Base-by-base conservation (phyloP, 53 echinoderm and acorn worm species). In the Luidia sarsii region DNA sequence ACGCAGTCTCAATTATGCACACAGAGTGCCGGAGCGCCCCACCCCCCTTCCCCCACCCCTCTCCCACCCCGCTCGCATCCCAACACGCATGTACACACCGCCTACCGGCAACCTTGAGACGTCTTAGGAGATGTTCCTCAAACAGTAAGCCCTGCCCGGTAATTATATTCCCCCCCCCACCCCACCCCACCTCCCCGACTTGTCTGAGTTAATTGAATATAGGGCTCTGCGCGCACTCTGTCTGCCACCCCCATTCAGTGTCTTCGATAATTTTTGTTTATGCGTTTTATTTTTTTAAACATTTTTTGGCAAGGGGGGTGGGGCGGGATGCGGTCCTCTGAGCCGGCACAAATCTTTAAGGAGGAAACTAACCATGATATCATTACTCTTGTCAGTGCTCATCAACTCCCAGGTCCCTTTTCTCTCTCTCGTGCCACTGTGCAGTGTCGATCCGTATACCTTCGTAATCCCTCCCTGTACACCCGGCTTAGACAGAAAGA, bases 111-210 rank as follows among this genome's bases (percentile, higher is more conserved):
- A 45, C 67, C 67, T 67, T 67, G 67, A 45, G 28, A 67, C 45
- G 67, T 41, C 67, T 67, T 32, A 0, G 14, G 35, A 67, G 67
- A 67, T 67, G 67, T 67, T 45, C 45, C 39, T 67, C 25, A 5
- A 15, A 43, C 67, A 35, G 43, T 43, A 67, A 67, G 67, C 67
- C 67, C 27, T n/a, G n/a, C n/a, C 41, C 25, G 41, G 28, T 67
- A 67, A 67, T 67, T 67, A 35, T 27, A 67, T 67, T 67, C 41
- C n/a, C n/a, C n/a, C n/a, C n/a, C n/a, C n/a, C n/a, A n/a, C n/a
- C n/a, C n/a, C n/a, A n/a, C n/a, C n/a, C n/a, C n/a, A n/a, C n/a
- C n/a, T n/a, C n/a, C n/a, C 24, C 41, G 45, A 67, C 41, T 45
- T 67, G 67, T 67, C 43, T 3, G 41, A 9, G 24, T 67, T 77